Percentiles rank a stretch among this genome's conserved stretches.
Conservation (phyloP, 2,113 vertebrate genomes). For the Smithornis capensis region DNA sequence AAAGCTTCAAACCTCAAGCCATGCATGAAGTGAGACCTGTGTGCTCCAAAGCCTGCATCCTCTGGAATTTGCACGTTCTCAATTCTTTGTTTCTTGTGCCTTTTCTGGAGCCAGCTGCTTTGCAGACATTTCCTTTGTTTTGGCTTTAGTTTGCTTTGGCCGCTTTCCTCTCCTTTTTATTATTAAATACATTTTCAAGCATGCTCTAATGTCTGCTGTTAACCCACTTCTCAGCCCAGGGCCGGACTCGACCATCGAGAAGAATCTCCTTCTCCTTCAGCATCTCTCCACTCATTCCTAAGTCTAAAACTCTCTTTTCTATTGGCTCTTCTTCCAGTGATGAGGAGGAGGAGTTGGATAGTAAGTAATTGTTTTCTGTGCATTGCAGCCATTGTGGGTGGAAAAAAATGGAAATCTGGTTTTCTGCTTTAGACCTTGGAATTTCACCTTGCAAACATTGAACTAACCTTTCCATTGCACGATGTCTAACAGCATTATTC, state of each 20-base stretch:
- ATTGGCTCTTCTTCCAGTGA: slow-evolving; percentile 90
- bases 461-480: not conserved
- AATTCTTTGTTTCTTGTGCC: not conserved
- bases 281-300: slow-evolving; percentile 90
- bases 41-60: not conserved
- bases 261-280: slow-evolving; percentile 90
- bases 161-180: slow-evolving; percentile 2
- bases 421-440: not conserved
- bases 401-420: not conserved
- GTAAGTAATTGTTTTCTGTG: slow-evolving; percentile 82
- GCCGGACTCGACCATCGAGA: slow-evolving; percentile 79
- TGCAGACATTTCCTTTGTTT: not conserved
- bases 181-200: slow-evolving; percentile 51
- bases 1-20: rapidly evolving
- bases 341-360: slow-evolving; percentile 85
- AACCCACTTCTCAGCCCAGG: slow-evolving; percentile 78
- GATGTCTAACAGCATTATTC: not conserved
- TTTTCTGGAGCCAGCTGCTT: not conserved
- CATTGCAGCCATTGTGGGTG: not conserved
- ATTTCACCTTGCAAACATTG: not conserved
- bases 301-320: slow-evolving; percentile 88
- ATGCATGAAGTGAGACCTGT: not conserved
- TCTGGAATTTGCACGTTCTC: not conserved
- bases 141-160: not conserved
- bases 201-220: slow-evolving; percentile 74